A percentile compares a stretch with the other conserved stretches of the same genome.
These are phyloP conservation scores for Cepaea nemoralis DNA, from an alignment of 1,140 invertebrate species.

Conservation along the genomic window DNA sequence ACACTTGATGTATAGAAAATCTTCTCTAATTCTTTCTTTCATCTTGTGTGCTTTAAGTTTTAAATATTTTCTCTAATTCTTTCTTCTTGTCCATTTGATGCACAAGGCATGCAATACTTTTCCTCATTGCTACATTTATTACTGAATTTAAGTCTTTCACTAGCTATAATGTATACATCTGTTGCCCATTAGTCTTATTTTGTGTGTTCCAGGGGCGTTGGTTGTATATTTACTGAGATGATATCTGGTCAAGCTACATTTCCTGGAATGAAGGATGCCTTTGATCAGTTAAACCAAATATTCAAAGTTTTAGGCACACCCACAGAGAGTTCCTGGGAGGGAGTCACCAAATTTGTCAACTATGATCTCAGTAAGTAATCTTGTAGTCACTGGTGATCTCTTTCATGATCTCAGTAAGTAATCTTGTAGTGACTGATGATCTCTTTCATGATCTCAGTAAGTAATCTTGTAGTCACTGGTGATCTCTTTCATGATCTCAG, in stretches of 20 bases:
- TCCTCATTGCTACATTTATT: neutral
- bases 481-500: too few relatives aligned
- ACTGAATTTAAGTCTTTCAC: neutral
- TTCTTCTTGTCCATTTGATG: too few relatives aligned
- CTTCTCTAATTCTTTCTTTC: too few relatives aligned
- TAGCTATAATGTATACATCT: neutral
- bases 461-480: too few relatives aligned
- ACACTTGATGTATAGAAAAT: too few relatives aligned
- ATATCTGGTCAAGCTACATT: constrained; percentile 95
- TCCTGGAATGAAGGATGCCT: constrained; percentile 93
- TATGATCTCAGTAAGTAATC: constrained; percentile 78
- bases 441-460: too few relatives aligned
- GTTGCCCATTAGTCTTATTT: neutral
- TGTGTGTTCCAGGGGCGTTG: constrained; percentile 82
- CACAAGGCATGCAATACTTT: neutral
- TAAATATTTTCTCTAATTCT: too few relatives aligned
- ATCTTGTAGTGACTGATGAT: too few relatives aligned
- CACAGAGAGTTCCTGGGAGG: constrained; percentile 90
- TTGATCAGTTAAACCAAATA: constrained; percentile 96
- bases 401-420: too few relatives aligned
- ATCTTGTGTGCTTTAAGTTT: too few relatives aligned
- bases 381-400: too few relatives aligned
- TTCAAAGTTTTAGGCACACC: constrained; percentile 94
- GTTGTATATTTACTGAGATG: constrained; percentile 98
- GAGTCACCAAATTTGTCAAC: constrained; percentile 86